These are phyloP conservation scores for Saccostrea cuccullata DNA, from an alignment of 1,140 invertebrate genomes.

Conservation along the genomic window DNA sequence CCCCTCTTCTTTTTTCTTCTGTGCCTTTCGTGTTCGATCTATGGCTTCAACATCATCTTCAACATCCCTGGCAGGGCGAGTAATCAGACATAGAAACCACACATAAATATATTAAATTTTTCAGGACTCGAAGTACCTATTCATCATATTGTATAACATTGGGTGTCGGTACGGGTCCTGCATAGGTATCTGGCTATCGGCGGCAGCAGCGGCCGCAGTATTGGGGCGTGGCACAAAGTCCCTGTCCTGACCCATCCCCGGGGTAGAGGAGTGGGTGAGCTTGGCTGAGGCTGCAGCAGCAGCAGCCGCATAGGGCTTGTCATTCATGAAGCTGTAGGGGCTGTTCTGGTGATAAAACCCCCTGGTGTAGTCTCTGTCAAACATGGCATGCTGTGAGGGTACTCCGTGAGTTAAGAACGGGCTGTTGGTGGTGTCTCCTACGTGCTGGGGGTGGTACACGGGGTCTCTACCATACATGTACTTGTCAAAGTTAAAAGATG, in stretches of 20 bases:
- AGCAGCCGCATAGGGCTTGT: slow-evolving; percentile 65
- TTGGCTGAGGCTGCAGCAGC: slow-evolving; percentile 69
- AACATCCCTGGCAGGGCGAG: not conserved
- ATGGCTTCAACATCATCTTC: too few relatives aligned
- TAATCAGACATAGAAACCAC: not conserved
- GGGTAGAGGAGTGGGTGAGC: slow-evolving; percentile 65
- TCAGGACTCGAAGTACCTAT: slow-evolving; percentile 68
- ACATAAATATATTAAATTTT: not conserved
- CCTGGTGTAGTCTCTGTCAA: slow-evolving; percentile 72
- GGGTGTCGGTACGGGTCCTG: slow-evolving; percentile 75
- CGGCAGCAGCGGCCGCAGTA: slow-evolving; percentile 58
- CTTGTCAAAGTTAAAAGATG: slow-evolving; percentile 73
- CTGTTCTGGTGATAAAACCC: slow-evolving; percentile 70
- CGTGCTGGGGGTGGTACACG: slow-evolving; percentile 72
- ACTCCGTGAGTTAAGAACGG: slow-evolving; percentile 71
- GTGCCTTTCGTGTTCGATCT: not conserved
- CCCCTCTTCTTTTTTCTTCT: not conserved
- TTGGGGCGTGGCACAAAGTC: slow-evolving; percentile 70
- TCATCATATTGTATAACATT: slow-evolving; percentile 77
- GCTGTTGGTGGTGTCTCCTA: slow-evolving; percentile 72
- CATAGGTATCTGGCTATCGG: slow-evolving; percentile 65
- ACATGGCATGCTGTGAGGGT: slow-evolving; percentile 72
- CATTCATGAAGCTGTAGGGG: slow-evolving; percentile 72
- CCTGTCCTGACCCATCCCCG: slow-evolving; percentile 66
- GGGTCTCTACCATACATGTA: slow-evolving; percentile 71